Evolutionary conservation across 1,140 invertebrate species (phyloP).

Genomic region (Leptopilina boulardi): DNA sequence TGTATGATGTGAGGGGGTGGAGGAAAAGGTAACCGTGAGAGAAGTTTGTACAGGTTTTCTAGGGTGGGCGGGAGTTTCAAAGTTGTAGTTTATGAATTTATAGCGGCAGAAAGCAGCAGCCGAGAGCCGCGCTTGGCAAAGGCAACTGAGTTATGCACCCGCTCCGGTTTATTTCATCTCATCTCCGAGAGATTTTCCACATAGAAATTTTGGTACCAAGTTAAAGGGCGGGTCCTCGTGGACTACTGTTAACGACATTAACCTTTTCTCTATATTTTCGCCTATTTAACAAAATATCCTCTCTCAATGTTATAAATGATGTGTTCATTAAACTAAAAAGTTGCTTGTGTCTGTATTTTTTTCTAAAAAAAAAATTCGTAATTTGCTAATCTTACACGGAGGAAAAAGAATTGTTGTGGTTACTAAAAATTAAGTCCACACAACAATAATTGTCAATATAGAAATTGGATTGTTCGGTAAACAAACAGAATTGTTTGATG

Average conservation of each 20-base stretch:
- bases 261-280: conserved; percentile 17
- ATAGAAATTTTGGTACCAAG: conserved; percentile 62
- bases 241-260: conserved; percentile 44
- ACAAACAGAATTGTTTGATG: no score
- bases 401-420: no score
- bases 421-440: no score
- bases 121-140: conserved; percentile 55
- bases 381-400: no score
- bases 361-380: no score
- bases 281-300: background rate
- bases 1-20: conserved; percentile 30
- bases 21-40: conserved; percentile 61
- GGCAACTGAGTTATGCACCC: conserved; percentile 65
- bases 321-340: background rate
- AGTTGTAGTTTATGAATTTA: conserved; percentile 76
- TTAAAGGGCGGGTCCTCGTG: conserved; percentile 50
- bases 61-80: conserved; percentile 58
- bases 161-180: conserved; percentile 68
- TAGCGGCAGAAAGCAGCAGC: conserved; percentile 69
- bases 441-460: no score
- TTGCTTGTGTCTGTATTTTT: no score
- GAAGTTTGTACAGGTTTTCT: conserved; percentile 61
- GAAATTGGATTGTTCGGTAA: no score
- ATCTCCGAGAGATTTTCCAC: conserved; percentile 65
- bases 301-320: background rate